A percentile compares a stretch with the other conserved stretches of the same genome.
phyloP scores from a whole-genome alignment of 2,797 vertebrate genomes.

The Falco novaeseelandiae region DNA sequence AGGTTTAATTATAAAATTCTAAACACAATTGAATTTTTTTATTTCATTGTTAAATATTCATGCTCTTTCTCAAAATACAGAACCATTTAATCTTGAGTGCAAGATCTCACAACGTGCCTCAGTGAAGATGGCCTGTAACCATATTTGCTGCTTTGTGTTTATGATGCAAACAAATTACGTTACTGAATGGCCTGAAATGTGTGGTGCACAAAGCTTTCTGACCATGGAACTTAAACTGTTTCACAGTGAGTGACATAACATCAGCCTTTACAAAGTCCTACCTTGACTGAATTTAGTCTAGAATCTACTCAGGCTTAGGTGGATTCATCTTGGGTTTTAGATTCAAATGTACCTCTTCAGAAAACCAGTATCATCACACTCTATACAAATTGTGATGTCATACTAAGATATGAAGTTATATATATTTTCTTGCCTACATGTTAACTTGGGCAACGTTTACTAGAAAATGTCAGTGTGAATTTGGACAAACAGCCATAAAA shows the following conservation, averaged over 20 bases:
- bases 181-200: neutral
- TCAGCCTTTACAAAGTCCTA: neutral
- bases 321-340: neutral
- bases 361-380: neutral
- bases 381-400: neutral
- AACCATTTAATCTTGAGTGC: neutral
- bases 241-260: too few species aligned
- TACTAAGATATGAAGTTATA: neutral
- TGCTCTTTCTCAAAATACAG: neutral
- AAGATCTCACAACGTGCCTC: neutral
- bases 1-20: neutral
- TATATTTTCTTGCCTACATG: fast-evolving
- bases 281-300: neutral
- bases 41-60: neutral
- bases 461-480: neutral
- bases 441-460: neutral
- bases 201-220: neutral
- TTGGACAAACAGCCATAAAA: fast-evolving
- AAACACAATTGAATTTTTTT: neutral
- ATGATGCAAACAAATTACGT: neutral
- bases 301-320: neutral
- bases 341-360: neutral
- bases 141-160: neutral
- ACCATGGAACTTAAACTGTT: neutral
- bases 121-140: neutral